These are phyloP conservation scores for Selenia dentaria DNA, from an alignment of 2,888 invertebrate genomes.

Conservation along the genomic window DNA sequence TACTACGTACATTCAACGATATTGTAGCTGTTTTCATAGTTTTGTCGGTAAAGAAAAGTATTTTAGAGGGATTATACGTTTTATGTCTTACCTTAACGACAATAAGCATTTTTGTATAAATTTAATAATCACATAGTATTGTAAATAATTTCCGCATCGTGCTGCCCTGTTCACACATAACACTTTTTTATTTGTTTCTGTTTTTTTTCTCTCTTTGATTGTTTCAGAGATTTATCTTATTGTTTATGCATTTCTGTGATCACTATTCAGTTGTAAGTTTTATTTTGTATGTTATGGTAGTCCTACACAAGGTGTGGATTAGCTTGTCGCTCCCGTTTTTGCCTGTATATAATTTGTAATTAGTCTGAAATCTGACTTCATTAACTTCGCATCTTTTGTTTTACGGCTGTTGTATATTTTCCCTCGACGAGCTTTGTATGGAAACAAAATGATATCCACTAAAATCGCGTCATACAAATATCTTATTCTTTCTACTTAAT, in stretches of 20 bases:
- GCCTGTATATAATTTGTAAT: too few relatives aligned
- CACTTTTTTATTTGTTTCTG: conserved; percentile 53
- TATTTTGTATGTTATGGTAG: conserved; percentile 56
- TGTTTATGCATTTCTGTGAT: conserved; percentile 81
- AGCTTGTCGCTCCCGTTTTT: neutral
- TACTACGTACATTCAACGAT: conserved; percentile 1
- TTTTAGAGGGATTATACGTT: conserved; percentile 7
- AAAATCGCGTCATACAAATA: too few relatives aligned
- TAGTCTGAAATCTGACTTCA: too few relatives aligned
- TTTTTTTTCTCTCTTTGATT: conserved; percentile 46
- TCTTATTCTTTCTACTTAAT: too few relatives aligned
- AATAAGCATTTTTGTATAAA: conserved; percentile 73
- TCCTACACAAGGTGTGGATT: conserved; percentile 1
- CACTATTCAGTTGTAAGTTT: conserved; percentile 64
- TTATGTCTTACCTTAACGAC: conserved; percentile 57
- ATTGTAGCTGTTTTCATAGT: conserved; percentile 39
- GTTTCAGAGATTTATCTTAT: conserved; percentile 61
- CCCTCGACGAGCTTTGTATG: too few relatives aligned
- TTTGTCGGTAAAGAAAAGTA: conserved; percentile 21
- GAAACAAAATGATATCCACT: too few relatives aligned
- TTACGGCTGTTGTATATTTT: too few relatives aligned
- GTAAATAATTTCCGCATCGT: conserved; percentile 45
- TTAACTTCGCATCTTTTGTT: too few relatives aligned
- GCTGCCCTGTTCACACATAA: conserved; percentile 33
- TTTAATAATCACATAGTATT: conserved; percentile 53